phyloP scores from a whole-genome alignment of 2,888 invertebrate species.

The Oasisia sp. region DNA sequence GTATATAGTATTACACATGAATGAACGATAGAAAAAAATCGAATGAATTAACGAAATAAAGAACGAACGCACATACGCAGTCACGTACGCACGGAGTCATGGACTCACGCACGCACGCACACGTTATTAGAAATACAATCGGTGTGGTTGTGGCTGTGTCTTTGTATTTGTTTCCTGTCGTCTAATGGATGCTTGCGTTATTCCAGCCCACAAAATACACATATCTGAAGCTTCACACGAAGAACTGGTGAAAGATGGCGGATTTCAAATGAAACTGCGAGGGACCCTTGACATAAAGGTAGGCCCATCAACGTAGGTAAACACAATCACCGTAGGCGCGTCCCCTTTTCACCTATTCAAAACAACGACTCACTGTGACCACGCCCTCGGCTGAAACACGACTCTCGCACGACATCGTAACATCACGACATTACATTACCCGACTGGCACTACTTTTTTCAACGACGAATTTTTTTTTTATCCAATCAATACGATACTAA shows the following conservation, averaged over 20 bases:
- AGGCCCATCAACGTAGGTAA: neutral
- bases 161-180: neutral
- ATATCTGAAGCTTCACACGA: slow-evolving; percentile 17
- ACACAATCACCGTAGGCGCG: no score
- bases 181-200: neutral
- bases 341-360: no score
- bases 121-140: neutral
- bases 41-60: no score
- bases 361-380: no score
- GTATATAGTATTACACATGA: no score
- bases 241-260: neutral
- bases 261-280: slow-evolving; percentile 9
- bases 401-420: no score
- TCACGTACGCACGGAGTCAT: neutral
- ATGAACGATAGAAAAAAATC: no score
- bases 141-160: no score
- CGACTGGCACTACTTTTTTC: no score
- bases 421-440: no score
- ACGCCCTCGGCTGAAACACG: no score
- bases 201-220: neutral
- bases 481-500: neutral
- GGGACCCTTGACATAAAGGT: neutral
- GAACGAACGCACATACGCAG: no score
- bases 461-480: neutral
- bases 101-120: neutral